phyloP scores from a whole-genome alignment of 2,113 vertebrate genomes.

The Gymnocephalus cernua region DNA sequence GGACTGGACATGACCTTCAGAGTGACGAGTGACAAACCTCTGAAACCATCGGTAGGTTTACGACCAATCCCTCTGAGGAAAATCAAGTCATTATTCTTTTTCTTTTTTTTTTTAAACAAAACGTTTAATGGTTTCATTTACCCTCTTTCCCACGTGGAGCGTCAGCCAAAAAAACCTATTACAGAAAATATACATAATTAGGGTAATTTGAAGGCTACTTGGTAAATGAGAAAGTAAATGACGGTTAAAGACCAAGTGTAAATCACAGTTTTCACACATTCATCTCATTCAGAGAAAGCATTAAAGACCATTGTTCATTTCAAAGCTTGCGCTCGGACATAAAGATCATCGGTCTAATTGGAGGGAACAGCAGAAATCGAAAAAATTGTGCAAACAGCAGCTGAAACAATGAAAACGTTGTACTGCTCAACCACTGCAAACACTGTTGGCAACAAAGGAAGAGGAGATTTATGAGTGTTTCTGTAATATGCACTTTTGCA shows the following conservation, averaged over 20 bases:
- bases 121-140: slow-evolving; percentile 72
- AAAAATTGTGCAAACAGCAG: slow-evolving; percentile 65
- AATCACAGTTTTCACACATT: slow-evolving; percentile 69
- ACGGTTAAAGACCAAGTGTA: slow-evolving; percentile 57
- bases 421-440: slow-evolving; percentile 62
- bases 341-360: slow-evolving; percentile 68
- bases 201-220: slow-evolving; percentile 71
- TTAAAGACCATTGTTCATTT: slow-evolving; percentile 52
- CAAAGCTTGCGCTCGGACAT: slow-evolving; percentile 30
- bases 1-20: slow-evolving; percentile 51
- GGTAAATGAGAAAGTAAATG: slow-evolving; percentile 67
- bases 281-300: slow-evolving; percentile 55
- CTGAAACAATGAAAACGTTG: slow-evolving; percentile 75
- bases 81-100: slow-evolving; percentile 63
- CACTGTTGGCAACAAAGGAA: slow-evolving; percentile 57
- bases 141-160: slow-evolving; percentile 46
- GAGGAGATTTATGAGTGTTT: slow-evolving; percentile 64
- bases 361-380: slow-evolving; percentile 47
- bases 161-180: slow-evolving; percentile 66
- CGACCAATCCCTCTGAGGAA: slow-evolving; percentile 49
- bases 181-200: slow-evolving; percentile 67
- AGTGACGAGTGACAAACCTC: slow-evolving; percentile 50
- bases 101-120: slow-evolving; percentile 68
- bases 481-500: slow-evolving; percentile 35
- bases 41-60: slow-evolving; percentile 35